These are phyloP conservation scores for Microdon myrmicae DNA, from an alignment of 2,888 invertebrate genomes.

Conservation along the genomic window DNA sequence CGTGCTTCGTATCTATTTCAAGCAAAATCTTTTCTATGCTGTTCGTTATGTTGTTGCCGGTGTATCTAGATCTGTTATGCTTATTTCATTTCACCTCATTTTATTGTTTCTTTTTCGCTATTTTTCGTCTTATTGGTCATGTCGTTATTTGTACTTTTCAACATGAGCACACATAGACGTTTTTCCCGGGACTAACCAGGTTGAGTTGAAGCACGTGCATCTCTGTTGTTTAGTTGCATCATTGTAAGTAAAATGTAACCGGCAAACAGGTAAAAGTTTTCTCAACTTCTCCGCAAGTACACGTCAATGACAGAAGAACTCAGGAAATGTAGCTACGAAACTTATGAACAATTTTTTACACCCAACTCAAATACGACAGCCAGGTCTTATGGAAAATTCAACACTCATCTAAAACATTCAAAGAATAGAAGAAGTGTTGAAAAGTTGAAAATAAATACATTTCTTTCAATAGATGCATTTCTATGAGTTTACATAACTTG, in stretches of 20 bases:
- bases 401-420: slow-evolving; percentile 8
- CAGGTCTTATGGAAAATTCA: background rate
- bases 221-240: slow-evolving; percentile 16
- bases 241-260: slow-evolving; percentile 32
- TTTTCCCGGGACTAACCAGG: slow-evolving; percentile 8
- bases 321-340: too few relatives aligned
- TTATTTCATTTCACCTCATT: too few relatives aligned
- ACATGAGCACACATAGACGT: slow-evolving; percentile 9
- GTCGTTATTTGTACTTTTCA: slow-evolving; percentile 3
- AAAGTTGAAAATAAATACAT: slow-evolving; percentile 45
- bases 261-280: too few relatives aligned
- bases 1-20: slow-evolving; percentile 28
- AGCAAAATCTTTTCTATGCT: too few relatives aligned
- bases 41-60: slow-evolving; percentile 22
- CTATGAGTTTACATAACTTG: slow-evolving; percentile 32
- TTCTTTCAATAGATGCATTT: slow-evolving; percentile 43
- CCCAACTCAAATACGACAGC: too few relatives aligned
- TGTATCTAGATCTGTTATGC: too few relatives aligned
- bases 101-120: background rate
- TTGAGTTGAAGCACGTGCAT: slow-evolving; percentile 34
- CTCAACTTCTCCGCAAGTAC: slow-evolving; percentile 33
- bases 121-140: background rate
- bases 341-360: too few relatives aligned
- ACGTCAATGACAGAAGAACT: too few relatives aligned
- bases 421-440: slow-evolving; percentile 22